These are phyloP conservation scores for Leucoraja ocellata DNA, from an alignment of 2,797 vertebrate species.

Conservation along the genomic window DNA sequence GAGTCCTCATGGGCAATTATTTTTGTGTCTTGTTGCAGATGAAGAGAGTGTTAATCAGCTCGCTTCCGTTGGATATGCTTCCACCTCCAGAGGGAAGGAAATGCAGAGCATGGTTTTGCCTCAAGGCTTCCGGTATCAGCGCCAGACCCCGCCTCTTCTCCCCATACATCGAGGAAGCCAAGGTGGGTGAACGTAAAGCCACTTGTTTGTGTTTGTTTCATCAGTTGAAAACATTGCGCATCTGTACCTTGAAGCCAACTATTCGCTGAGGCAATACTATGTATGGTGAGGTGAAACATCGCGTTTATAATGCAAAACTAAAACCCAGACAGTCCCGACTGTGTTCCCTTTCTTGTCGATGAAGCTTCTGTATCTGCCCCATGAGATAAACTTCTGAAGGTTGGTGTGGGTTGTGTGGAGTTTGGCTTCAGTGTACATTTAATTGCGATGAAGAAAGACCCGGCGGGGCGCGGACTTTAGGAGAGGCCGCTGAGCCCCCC, in stretches of 20 bases:
- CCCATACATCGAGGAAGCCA: constrained; percentile 29
- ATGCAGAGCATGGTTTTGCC: constrained; percentile 30
- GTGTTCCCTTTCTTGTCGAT: no score
- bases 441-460: no score
- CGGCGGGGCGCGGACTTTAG: no score
- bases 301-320: no score
- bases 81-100: constrained; percentile 20
- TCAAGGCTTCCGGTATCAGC: constrained; percentile 18
- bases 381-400: no score
- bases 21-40: not conserved
- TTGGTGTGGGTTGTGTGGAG: no score
- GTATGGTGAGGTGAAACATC: not conserved
- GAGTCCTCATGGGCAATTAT: not conserved
- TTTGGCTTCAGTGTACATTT: no score
- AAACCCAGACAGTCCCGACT: no score
- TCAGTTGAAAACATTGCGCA: not conserved
- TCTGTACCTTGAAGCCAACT: not conserved
- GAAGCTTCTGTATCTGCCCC: no score
- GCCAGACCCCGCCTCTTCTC: constrained; percentile 3
- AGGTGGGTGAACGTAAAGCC: not conserved
- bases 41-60: constrained; percentile 16
- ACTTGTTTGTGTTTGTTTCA: not conserved
- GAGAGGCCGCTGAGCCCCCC: no score
- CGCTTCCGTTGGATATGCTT: not conserved
- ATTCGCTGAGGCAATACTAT: not conserved